Evolutionary conservation across 2,888 invertebrate species (phyloP).

Genomic region (Amphimallon solstitiale): DNA sequence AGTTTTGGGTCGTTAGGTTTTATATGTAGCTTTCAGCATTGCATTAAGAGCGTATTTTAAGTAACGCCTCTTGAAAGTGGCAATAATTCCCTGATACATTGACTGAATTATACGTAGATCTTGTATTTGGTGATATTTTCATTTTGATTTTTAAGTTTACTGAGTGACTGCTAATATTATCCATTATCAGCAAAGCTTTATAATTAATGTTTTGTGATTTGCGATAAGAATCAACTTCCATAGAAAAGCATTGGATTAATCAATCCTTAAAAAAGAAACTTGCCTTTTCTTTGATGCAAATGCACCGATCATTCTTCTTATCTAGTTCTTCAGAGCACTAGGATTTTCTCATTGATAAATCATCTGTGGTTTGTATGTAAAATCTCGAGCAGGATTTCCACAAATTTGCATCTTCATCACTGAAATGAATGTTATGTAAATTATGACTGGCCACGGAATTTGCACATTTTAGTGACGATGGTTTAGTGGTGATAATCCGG

Average conservation of each 20-base stretch:
- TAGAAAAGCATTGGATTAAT: neutral
- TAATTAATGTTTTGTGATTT: neutral
- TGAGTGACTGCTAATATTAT: neutral
- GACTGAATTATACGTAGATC: neutral
- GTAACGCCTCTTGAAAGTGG: neutral
- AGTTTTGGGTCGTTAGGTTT: neutral
- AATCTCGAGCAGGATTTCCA: neutral
- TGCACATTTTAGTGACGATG: too few species aligned
- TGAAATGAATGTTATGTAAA: too few species aligned
- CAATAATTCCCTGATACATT: neutral
- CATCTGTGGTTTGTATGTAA: too few species aligned
- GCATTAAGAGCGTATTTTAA: constrained; percentile 6
- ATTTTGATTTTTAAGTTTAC: constrained; percentile 1
- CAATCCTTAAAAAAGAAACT: neutral
- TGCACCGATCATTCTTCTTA: neutral
- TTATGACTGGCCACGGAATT: too few species aligned
- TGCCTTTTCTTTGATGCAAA: neutral
- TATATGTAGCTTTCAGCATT: constrained; percentile 1
- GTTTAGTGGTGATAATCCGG: too few species aligned
- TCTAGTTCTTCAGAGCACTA: neutral
- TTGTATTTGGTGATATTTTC: neutral
- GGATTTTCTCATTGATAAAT: too few species aligned
- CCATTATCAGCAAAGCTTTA: neutral
- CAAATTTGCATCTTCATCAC: too few species aligned
- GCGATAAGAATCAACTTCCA: neutral